Percentiles rank a stretch among this genome's conserved stretches.
Conservation (phyloP, 2,888 invertebrate species). For the Prosapia bicincta region DNA sequence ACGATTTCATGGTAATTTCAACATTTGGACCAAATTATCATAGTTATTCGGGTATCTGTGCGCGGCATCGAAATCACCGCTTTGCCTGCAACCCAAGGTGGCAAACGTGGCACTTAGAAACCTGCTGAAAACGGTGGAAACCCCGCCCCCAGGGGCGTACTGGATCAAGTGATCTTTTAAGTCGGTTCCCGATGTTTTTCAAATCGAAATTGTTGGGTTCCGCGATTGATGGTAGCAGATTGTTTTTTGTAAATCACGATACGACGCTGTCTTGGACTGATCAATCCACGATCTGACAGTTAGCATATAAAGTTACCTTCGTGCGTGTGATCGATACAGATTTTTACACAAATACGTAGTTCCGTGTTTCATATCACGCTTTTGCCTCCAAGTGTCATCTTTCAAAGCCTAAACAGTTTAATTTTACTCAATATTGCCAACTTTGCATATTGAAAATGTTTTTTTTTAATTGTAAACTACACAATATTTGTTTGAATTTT, state of each 20-base stretch:
- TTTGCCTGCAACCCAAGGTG: not conserved
- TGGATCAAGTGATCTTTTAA: not conserved
- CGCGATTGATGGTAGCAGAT: not conserved
- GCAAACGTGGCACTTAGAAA: not conserved
- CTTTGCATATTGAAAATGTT: too few relatives aligned
- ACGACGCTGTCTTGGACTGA: not conserved
- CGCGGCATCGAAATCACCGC: conserved; percentile 4
- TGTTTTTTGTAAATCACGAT: not conserved
- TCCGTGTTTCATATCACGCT: too few relatives aligned
- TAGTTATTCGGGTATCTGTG: conserved; percentile 23
- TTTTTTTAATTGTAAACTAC: too few relatives aligned
- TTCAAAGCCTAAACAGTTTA: too few relatives aligned
- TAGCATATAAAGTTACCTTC: not conserved
- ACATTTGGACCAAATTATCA: conserved; percentile 28
- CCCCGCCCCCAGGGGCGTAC: not conserved
- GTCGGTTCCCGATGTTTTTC: not conserved
- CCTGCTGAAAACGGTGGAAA: not conserved
- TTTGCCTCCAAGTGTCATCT: too few relatives aligned
- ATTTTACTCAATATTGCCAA: too few relatives aligned
- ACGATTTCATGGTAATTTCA: conserved; percentile 28
- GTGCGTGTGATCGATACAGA: too few relatives aligned
- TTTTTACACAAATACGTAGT: too few relatives aligned
- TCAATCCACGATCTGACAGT: not conserved
- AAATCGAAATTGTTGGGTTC: not conserved
- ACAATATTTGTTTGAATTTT: too few relatives aligned